Percentiles rank a stretch among this genome's conserved stretches.
Evolutionary conservation across 2,888 invertebrate genomes (phyloP).

Genomic region (Marronus borbonicus): DNA sequence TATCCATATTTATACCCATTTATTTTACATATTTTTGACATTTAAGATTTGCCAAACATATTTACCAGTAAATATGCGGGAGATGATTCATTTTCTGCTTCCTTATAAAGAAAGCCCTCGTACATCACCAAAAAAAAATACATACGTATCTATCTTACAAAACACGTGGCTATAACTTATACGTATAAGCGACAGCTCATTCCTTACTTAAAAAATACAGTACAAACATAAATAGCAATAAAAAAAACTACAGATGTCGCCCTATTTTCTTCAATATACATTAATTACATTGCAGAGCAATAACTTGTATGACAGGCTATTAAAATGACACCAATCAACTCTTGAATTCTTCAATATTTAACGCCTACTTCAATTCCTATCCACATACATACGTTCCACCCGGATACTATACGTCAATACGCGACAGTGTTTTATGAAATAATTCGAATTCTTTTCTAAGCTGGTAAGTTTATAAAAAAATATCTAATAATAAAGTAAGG

Average conservation of each 20-base stretch:
- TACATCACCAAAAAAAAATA: slow-evolving; percentile 1
- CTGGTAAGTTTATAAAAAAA: not conserved
- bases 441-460: not conserved
- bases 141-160: not conserved
- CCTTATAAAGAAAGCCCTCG: slow-evolving; percentile 21
- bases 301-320: slow-evolving; percentile 5
- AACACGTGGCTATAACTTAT: too few relatives aligned
- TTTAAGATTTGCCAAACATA: not conserved
- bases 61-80: not conserved
- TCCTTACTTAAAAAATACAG: not conserved
- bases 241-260: not conserved
- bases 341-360: not conserved
- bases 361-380: slow-evolving; percentile 11
- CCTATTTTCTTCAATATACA: not conserved
- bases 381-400: not conserved
- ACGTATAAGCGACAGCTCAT: not conserved
- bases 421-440: not conserved
- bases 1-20: not conserved
- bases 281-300: slow-evolving; percentile 13
- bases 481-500: too few relatives aligned
- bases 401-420: slow-evolving; percentile 4
- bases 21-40: slow-evolving; percentile 31
- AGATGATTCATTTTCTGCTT: slow-evolving; percentile 12
- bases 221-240: not conserved
- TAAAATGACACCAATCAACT: slow-evolving; percentile 1